Evolutionary conservation across 2,113 vertebrate genomes (phyloP).

Genomic region (Chloebia gouldiae): DNA sequence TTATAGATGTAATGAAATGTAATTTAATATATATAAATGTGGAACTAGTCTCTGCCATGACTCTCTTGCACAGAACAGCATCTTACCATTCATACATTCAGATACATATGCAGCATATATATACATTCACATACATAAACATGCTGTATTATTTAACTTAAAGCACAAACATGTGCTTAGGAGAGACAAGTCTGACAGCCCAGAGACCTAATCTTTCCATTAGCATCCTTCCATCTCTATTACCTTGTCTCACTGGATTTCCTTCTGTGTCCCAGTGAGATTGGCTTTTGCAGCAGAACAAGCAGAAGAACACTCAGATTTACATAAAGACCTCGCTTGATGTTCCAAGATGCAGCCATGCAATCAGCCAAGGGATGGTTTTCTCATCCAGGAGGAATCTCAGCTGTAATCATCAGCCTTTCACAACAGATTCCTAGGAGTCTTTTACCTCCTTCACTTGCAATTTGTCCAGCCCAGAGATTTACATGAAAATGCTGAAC

Average conservation of each 20-base stretch:
- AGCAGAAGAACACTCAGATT: constrained; percentile 63
- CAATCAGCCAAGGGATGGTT: neutral
- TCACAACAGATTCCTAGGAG: constrained; percentile 5
- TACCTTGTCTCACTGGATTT: constrained; percentile 80
- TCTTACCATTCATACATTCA: constrained; percentile 16
- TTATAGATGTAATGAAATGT: constrained; percentile 23
- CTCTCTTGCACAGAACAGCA: neutral
- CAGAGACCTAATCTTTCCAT: constrained; percentile 69
- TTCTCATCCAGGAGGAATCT: constrained; percentile 44
- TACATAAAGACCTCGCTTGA: constrained; percentile 59
- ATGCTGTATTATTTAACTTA: constrained; percentile 57
- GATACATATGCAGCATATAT: neutral
- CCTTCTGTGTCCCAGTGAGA: constrained; percentile 58
- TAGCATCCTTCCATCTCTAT: constrained; percentile 71
- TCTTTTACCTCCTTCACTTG: constrained; percentile 14
- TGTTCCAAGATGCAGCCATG: constrained; percentile 65
- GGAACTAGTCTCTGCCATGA: neutral
- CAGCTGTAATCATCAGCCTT: constrained; percentile 23
- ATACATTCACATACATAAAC: constrained; percentile 43
- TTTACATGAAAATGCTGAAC: neutral
- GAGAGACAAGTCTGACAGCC: constrained; percentile 73
- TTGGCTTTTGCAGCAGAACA: constrained; percentile 60
- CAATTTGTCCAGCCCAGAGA: neutral
- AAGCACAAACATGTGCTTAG: constrained; percentile 72
- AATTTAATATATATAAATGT: neutral